A percentile compares a stretch with the other conserved stretches of the same genome.
These are phyloP conservation scores for Pecten maximus DNA, from an alignment of 2,888 invertebrate species.

Conservation along the genomic window DNA sequence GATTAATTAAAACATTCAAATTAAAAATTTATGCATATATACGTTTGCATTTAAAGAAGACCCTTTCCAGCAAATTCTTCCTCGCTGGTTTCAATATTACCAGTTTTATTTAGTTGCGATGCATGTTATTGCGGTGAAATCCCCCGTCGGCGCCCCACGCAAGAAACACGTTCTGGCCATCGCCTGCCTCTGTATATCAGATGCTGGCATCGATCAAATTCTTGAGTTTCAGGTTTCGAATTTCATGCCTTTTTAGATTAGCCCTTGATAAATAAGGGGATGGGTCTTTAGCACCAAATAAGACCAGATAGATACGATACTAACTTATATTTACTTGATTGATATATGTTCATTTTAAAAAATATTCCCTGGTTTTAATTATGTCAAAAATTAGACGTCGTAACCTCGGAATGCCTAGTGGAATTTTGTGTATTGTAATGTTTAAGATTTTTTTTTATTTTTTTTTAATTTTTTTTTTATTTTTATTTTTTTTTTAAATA, in stretches of 20 bases:
- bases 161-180: not conserved
- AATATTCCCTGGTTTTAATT: too few relatives aligned
- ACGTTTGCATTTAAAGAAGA: too few relatives aligned
- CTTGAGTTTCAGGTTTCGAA: conserved; percentile 27
- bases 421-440: too few relatives aligned
- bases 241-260: conserved; percentile 29
- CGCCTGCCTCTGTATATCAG: not conserved
- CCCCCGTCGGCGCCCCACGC: conserved; percentile 11
- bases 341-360: not conserved
- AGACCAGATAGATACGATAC: not conserved
- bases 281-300: conserved; percentile 19
- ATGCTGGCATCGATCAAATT: conserved; percentile 23
- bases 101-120: not conserved
- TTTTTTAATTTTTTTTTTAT: too few relatives aligned
- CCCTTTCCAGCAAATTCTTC: not conserved
- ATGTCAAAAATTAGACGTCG: too few relatives aligned
- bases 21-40: too few relatives aligned
- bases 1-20: too few relatives aligned
- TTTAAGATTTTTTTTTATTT: too few relatives aligned
- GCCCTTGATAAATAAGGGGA: not conserved
- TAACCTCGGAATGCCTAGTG: too few relatives aligned
- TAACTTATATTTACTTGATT: not conserved
- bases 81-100: not conserved
- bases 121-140: not conserved
- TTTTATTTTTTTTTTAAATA: too few relatives aligned